phyloP scores from a whole-genome alignment of 1,140 invertebrate genomes.

The Arion vulgaris region DNA sequence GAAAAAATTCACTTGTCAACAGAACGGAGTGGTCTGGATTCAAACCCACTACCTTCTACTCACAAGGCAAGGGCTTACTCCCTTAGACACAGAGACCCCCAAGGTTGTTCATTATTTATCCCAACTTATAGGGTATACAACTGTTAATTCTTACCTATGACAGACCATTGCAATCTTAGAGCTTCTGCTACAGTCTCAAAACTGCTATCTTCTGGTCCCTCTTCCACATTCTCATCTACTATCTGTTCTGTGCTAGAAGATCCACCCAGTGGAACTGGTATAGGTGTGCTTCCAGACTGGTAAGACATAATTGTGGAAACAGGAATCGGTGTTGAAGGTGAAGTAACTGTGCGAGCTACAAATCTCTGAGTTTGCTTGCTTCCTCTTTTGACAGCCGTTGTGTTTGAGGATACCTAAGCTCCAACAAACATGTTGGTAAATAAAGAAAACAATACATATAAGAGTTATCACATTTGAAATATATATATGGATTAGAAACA shows the following conservation, averaged over 20 bases:
- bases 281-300: neutral
- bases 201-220: constrained; percentile 42
- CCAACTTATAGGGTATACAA: too few relatives aligned
- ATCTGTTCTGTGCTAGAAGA: constrained; percentile 9
- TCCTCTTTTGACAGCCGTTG: constrained; percentile 44
- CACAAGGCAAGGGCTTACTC: too few relatives aligned
- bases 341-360: constrained; percentile 39
- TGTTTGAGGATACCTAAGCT: constrained; percentile 60
- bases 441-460: neutral
- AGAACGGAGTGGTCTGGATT: too few relatives aligned
- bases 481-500: too few relatives aligned
- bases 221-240: constrained; percentile 6
- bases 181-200: constrained; percentile 69
- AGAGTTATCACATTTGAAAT: too few relatives aligned
- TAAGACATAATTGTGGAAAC: constrained; percentile 37
- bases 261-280: neutral
- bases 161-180: constrained; percentile 65
- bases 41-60: too few relatives aligned
- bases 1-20: too few relatives aligned
- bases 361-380: constrained; percentile 34
- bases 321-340: constrained; percentile 42
- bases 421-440: neutral
- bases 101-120: too few relatives aligned
- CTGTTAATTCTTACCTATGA: constrained; percentile 57
- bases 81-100: too few relatives aligned